Base-by-base conservation (phyloP, 2,113 vertebrate genomes). In the Garra rufa region DNA sequence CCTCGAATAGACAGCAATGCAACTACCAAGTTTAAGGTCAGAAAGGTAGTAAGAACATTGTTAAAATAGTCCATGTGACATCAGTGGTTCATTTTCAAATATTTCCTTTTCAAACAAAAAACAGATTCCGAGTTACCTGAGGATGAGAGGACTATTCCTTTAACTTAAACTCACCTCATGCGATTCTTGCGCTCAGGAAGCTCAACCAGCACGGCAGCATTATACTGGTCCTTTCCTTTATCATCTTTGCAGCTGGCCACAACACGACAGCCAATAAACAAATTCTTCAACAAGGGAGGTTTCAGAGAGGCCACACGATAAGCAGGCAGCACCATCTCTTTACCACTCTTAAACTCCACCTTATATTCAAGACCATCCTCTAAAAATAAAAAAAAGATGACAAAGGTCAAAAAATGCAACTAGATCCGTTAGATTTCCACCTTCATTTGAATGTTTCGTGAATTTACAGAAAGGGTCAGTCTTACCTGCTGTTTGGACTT, bases 101-200 rank as follows among this genome's bases (percentile, higher is more conserved):
- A n/a, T n/a, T n/a, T n/a, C n/a, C n/a, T n/a, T n/a, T n/a, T n/a
- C n/a, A 61, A 28, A 61, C 15, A 7, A 15, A 30, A 65, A 65
- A 65, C 0, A 0, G 13, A 65, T 65, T 65, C 8, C 15, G 26
- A 65, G 17, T 65, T 13, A 0, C 26, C 26, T 8, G 26, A 30
- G 26, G 26, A 63, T 30, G 30, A 65, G 61, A 15, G 26, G 7
- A 34, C 14, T 30, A 65, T 15, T 2, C 14, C 14, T 34, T 65
- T 8, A 65, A 2, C 11, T 91, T 24, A n/a, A 59, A 30, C 55
- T 46, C 91, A 97, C 98, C 98, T 97, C 92, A 95, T 90, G 50
- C 94, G 96, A 80, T 99, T 99, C 91, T 94, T 97, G 70, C 95
- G 89, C 0, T 91, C 93, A 0, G 98, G 97, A 26, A 97, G 94